Percentiles rank a stretch among this genome's conserved stretches.
These are phyloP conservation scores for Miniopterus natalensis DNA, from an alignment of 2,113 vertebrate species.

Conservation along the genomic window DNA sequence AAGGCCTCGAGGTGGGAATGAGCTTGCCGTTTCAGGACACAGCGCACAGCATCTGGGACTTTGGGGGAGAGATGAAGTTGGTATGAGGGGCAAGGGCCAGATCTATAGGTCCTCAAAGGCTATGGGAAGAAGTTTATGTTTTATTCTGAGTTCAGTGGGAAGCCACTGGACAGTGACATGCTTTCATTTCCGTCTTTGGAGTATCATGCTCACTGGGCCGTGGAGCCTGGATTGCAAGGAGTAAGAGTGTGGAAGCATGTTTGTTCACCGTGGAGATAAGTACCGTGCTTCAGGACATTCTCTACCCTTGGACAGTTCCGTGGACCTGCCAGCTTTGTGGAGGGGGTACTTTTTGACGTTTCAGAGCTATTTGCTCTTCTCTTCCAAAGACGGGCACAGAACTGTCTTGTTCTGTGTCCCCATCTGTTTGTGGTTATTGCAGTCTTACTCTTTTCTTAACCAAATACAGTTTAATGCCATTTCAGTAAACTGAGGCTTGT, in stretches of 20 bases:
- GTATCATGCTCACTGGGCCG: background rate
- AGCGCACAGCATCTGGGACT: background rate
- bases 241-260: background rate
- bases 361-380: background rate
- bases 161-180: background rate
- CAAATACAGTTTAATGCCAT: background rate
- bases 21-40: background rate
- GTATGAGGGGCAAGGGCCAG: background rate
- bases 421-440: conserved; percentile 8
- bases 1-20: background rate
- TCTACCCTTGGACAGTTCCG: background rate
- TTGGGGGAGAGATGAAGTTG: background rate
- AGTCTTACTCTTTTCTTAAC: background rate
- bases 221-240: background rate
- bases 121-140: background rate
- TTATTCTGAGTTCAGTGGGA: background rate
- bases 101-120: background rate
- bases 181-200: background rate
- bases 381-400: background rate
- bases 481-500: background rate
- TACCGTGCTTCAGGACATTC: background rate
- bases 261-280: background rate
- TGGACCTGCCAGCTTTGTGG: background rate
- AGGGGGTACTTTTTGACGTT: background rate
- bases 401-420: background rate